Evolutionary conservation across 2,888 invertebrate species (phyloP), one percentile per base, ranked within the genome.

Genomic region (Theristus sp.): DNA sequence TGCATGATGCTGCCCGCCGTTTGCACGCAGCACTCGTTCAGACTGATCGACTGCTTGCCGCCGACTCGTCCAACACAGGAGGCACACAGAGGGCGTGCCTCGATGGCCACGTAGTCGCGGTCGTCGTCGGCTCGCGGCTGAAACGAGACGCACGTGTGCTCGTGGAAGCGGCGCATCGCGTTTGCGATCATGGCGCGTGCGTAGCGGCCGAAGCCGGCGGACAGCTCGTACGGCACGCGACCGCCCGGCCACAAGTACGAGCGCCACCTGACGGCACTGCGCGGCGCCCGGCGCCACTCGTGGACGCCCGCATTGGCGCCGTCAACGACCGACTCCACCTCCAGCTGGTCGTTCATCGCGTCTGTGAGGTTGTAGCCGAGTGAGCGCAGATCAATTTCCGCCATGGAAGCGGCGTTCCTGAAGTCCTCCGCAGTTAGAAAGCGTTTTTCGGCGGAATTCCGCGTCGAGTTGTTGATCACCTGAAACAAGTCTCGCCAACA

Each of bases 51-150:
- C 74, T 85, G 85, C 3, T 81, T 78, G 0, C 85, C 84, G 0
- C 85, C 85, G 54, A 79, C 79, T 66, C 80, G 77, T 0, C 86
- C 85, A 1, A 86, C 83, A 66, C 82, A 83, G 0, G 84, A 84
- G 81, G 84, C 85, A 71, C 86, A 86, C 22, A 85, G 82, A 0
- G 81, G 76, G 52, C 75, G 75, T 10, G 75, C 74, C 68, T 80
- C 78, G 62, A 83, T 77, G 28, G 77, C 74, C 1, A 84, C 73
- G 72, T 81, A 84, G 68, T 82, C 79, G 2, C 64, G 60, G 52
- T 71, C 70, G 66, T 81, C 82, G 3, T 74, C 65, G 66, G 26
- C 75, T 55, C 78, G 75, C 63, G 81, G 81, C 1, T 80, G 78
- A 68, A 84, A 83, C 58, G 78, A 77, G 56, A 84, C 75, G 70